Base-by-base conservation (phyloP, 2,797 vertebrate genomes). In the Sebastes itinus region DNA sequence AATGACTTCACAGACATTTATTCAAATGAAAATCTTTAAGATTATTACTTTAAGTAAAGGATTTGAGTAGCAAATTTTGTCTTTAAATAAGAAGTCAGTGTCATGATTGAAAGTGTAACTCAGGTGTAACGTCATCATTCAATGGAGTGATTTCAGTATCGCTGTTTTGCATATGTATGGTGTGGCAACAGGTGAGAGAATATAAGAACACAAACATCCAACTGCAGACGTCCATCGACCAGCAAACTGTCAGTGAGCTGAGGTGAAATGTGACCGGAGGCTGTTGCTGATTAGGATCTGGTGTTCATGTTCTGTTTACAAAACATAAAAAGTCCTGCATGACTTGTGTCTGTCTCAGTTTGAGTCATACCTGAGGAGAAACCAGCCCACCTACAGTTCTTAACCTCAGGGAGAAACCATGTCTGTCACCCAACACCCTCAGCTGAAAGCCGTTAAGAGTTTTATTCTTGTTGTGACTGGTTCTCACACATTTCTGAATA, bases 281-380 rank as follows among this genome's bases (percentile, higher is more conserved):
- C 73, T 59, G 84, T 20, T 59, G 70, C 71, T 64, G 77, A 84
- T 89, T 62, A 74, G 76, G 68, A 61, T 9, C 62, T 27, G 14
- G n/a, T 52, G 72, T 25, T 63, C 42, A 6, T 6, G 32, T 55
- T 73, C 74, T 84, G 88, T 94, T 89, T 82, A 84, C 87, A 80
- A 72, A 92, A 92, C 81, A 88, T 0, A 42, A 46, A 46, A 59
- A 22, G 12, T 42, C 75, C 49, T 4, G 52, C 71, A 55, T 83
- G 78, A 60, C 73, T 78, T 65, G 60, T 33, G 61, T 71, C 72
- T 55, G 74, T 79, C 75, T 72, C 69, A 13, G 52, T 42, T 49
- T 60, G 74, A 81, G 67, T 81, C 72, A 77, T 10, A 71, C 66
- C 33, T 23, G 12, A 22, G 13, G 38, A 49, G 61, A 75, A 70